phyloP scores from a whole-genome alignment of 2,113 vertebrate genomes.

The Pachyramphus minor region DNA sequence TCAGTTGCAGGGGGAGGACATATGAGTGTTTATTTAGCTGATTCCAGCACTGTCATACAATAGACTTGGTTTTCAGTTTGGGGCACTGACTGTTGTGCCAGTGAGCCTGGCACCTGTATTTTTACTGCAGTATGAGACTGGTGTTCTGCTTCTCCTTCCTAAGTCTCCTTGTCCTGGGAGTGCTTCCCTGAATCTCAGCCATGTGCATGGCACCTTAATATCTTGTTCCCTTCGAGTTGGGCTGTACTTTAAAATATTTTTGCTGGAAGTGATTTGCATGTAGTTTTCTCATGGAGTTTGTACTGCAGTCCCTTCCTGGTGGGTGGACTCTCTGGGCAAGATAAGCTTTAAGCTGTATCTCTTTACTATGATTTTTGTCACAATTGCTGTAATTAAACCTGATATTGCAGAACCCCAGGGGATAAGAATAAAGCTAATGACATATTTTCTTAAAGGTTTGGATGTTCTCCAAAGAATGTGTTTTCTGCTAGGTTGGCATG shows the following conservation, averaged over 20 bases:
- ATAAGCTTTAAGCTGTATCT: neutral
- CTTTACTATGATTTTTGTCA: conserved; percentile 9
- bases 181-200: neutral
- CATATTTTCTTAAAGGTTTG: conserved; percentile 2
- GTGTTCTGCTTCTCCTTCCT: neutral
- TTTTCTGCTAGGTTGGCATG: neutral
- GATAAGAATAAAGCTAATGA: neutral
- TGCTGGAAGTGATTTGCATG: neutral
- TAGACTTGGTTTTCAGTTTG: neutral
- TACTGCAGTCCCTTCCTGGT: neutral
- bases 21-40: neutral
- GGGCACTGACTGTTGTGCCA: neutral
- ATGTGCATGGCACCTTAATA: neutral
- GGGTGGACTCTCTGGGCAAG: neutral
- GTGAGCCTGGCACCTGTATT: neutral
- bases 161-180: neutral
- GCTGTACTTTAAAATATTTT: neutral
- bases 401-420: neutral
- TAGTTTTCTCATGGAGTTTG: neutral
- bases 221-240: neutral
- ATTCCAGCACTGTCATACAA: neutral
- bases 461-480: neutral
- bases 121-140: neutral
- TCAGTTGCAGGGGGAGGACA: neutral
- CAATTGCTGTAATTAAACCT: conserved; percentile 12